Evolutionary conservation across 2,888 invertebrate species (phyloP), one percentile per base, ranked within the genome.

Genomic region (Trachelus tabidus): DNA sequence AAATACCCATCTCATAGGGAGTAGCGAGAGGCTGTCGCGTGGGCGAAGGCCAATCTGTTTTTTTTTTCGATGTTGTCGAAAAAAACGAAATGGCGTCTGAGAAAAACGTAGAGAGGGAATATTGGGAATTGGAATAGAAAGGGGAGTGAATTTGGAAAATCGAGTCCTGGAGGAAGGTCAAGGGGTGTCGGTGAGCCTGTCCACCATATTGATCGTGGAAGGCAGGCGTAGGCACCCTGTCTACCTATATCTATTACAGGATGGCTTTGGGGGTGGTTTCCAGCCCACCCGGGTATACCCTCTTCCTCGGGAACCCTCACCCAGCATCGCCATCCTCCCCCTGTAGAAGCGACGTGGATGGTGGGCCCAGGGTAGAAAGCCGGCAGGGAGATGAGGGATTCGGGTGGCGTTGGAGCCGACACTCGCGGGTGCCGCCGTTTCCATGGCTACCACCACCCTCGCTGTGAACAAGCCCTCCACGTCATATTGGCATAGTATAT

Each of bases 381-480:
- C 56, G 56, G 88, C 85, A 84, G 88, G 81, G 84, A 83, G 85
- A 85, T 83, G 88, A 87, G 93, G 92, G 93, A 92, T 92, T 93
- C 92, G 92, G 89, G 92, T 92, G 93, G 93, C 93, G 93, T 92
- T 89, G 93, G 93, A 93, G 93, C 89, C 91, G 91, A 91, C 92
- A 91, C 91, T 92, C 93, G 93, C 93, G 93, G 93, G 93, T 93
- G 94, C 94, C 91, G 90, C 93, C 92, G 94, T 94, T 92, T 92
- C 93, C 93, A 93, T 93, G 92, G 92, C 93, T 91, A 94, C 94
- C 90, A 91, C 91, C 91, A 91, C 91, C 90, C 90, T 88, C 88
- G 88, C 90, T 91, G 90, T 90, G 88, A 89, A 88, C 89, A 88
- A 89, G 87, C 89, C 89, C 89, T 90, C 89, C 87, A 88, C 89